phyloP scores from a whole-genome alignment of 2,113 vertebrate species.

The Brachyhypopomus gauderio region DNA sequence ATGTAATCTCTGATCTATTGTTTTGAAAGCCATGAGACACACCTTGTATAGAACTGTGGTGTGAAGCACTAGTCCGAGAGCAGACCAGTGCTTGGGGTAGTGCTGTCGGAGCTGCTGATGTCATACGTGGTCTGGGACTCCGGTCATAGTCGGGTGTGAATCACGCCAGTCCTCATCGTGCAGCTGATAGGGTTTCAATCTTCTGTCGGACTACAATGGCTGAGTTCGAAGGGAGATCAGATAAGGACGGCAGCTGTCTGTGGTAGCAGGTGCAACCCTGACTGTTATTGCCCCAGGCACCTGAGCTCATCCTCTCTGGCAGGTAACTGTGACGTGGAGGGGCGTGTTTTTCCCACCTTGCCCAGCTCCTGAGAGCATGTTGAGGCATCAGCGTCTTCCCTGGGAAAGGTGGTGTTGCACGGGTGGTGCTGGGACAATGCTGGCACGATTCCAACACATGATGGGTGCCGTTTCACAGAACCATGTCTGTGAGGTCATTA shows the following conservation, averaged over 20 bases:
- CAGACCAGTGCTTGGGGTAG: too few relatives aligned
- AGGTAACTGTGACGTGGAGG: neutral
- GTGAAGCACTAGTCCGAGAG: neutral
- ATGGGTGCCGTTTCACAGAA: neutral
- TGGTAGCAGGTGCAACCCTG: neutral
- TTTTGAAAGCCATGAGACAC: too few relatives aligned
- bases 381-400: slow-evolving; percentile 6
- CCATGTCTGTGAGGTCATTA: neutral
- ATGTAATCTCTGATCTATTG: too few relatives aligned
- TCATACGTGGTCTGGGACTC: neutral
- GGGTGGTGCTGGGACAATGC: neutral
- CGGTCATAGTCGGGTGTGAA: neutral
- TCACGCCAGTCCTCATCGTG: neutral
- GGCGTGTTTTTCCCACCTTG: slow-evolving; percentile 16
- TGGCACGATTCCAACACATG: slow-evolving; percentile 8
- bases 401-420: slow-evolving; percentile 18
- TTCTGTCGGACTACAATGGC: neutral
- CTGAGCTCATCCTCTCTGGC: neutral
- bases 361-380: slow-evolving; percentile 29
- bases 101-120: neutral
- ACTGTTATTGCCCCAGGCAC: slow-evolving; percentile 9
- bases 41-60: neutral
- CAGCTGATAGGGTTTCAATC: neutral
- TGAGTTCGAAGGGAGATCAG: neutral
- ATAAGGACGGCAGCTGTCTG: neutral